Conservation (phyloP, 2,888 invertebrate genomes). For the Lycia hirtaria region DNA sequence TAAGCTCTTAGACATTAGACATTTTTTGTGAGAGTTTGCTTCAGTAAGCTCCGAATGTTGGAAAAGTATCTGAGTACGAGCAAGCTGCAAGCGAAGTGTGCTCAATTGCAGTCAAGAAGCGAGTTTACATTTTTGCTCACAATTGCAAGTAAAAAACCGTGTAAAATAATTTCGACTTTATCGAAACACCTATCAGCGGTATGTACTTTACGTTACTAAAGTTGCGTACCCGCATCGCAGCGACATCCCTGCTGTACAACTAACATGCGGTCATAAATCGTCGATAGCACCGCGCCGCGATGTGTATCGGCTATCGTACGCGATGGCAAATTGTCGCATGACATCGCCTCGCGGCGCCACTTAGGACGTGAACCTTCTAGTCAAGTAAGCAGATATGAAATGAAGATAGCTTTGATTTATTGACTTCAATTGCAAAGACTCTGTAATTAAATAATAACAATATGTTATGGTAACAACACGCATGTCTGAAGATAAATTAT, state of each 20-base stretch:
- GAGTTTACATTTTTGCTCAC: no score
- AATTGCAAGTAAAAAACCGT: no score
- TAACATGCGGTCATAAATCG: conserved; percentile 15
- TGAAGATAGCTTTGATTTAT: conserved; percentile 18
- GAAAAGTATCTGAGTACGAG: no score
- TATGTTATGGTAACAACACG: background rate
- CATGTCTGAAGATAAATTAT: background rate
- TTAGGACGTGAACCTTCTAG: background rate
- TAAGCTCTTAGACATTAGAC: no score
- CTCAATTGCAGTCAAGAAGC: no score
- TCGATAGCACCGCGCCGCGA: conserved; percentile 4
- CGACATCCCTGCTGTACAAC: background rate
- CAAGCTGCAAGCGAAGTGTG: no score
- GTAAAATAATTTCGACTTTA: no score
- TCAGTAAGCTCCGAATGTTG: no score
- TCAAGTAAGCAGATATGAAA: background rate
- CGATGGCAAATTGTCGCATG: conserved; percentile 28
- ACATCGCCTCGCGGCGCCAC: background rate
- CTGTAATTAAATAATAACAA: background rate
- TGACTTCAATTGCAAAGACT: background rate
- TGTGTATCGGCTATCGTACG: background rate
- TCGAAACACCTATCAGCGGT: background rate
- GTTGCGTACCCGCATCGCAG: background rate
- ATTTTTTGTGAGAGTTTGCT: no score
- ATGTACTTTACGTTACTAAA: background rate